phyloP scores from a whole-genome alignment of 2,113 vertebrate genomes.

The Urocolius indicus region DNA sequence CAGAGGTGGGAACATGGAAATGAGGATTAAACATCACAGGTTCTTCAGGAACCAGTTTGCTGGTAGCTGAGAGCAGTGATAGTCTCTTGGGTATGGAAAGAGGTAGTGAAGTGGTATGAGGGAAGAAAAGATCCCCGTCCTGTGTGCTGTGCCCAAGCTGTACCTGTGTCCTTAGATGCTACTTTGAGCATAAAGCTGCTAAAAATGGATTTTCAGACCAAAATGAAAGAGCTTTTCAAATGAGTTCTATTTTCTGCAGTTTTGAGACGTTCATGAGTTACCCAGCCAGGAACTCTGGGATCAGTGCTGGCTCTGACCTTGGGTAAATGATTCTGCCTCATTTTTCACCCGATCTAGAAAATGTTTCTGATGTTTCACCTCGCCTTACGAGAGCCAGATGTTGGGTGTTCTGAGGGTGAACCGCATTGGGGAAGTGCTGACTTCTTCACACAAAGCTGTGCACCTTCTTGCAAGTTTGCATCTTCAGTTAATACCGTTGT shows the following conservation, averaged over 20 bases:
- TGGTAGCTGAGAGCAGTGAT: background rate
- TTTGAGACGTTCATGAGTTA: background rate
- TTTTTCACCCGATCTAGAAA: background rate
- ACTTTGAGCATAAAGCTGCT: background rate
- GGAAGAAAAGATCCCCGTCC: background rate
- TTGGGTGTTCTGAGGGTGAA: background rate
- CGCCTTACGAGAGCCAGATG: fast-evolving
- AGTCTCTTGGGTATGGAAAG: background rate
- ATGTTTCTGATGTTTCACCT: background rate
- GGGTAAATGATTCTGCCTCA: background rate
- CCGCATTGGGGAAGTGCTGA: background rate
- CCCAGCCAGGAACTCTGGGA: background rate
- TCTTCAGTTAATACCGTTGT: background rate
- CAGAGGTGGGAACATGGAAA: background rate
- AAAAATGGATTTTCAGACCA: background rate
- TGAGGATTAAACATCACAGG: background rate
- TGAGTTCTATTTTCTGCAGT: background rate
- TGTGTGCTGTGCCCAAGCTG: background rate
- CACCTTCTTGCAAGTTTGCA: background rate
- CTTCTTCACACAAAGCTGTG: background rate
- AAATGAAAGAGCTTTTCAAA: background rate
- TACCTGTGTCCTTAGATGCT: background rate
- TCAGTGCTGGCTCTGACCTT: background rate
- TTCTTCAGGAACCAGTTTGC: background rate
- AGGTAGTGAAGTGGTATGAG: background rate